Conservation (phyloP, 2,797 vertebrate genomes). For the Xiphophorus birchmanni region DNA sequence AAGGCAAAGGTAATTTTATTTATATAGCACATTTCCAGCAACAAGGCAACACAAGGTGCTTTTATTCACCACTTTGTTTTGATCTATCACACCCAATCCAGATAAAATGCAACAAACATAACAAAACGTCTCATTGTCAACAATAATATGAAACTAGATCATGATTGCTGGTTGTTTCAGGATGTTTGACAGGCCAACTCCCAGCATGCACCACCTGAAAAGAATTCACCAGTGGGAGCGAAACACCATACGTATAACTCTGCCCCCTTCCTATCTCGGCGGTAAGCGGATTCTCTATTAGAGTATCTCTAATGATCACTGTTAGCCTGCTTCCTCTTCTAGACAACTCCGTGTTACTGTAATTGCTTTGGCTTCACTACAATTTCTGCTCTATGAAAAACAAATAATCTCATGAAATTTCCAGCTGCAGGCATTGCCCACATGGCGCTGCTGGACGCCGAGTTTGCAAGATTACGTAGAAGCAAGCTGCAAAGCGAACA, state of each 20-base stretch:
- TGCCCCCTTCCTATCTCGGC: constrained; percentile 70
- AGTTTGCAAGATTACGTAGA: constrained; percentile 70
- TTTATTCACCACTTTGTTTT: background rate
- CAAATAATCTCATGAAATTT: background rate
- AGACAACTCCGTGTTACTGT: no score
- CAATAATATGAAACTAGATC: background rate
- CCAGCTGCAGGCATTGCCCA: constrained; percentile 74
- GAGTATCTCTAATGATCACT: background rate
- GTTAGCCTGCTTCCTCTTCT: background rate
- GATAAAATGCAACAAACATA: background rate
- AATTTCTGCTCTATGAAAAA: background rate
- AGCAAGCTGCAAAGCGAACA: constrained; percentile 61
- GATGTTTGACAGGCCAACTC: constrained; percentile 83
- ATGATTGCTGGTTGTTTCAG: constrained; percentile 56
- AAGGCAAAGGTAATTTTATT: no score
- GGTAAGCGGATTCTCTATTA: constrained; percentile 57
- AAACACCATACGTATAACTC: constrained; percentile 65
- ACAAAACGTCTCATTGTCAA: background rate
- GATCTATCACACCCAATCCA: background rate
- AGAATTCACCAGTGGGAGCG: constrained; percentile 74
- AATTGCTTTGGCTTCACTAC: background rate
- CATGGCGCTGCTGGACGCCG: constrained; percentile 81
- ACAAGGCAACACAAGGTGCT: no score
- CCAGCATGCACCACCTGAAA: constrained; percentile 77
- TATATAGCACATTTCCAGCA: no score